phyloP scores from a whole-genome alignment of 2,113 vertebrate species.

The Oceanodroma tethys region DNA sequence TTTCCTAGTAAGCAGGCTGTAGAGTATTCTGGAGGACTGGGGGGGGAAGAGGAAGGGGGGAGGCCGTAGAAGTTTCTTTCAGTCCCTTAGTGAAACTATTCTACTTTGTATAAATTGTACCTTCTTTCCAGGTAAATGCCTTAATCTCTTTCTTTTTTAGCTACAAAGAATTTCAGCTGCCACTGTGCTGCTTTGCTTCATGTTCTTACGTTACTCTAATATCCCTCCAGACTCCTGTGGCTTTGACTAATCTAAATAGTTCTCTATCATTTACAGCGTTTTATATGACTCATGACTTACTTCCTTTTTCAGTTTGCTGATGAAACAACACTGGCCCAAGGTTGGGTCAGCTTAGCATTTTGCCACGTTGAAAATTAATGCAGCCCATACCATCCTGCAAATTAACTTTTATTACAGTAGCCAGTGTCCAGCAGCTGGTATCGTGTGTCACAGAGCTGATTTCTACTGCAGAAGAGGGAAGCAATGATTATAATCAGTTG shows the following conservation, averaged over 20 bases:
- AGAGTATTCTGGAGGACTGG: background rate
- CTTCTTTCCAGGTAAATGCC: background rate
- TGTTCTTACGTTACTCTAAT: background rate
- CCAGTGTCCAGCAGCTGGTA: background rate
- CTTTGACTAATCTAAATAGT: background rate
- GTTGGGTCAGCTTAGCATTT: background rate
- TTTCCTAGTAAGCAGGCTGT: background rate
- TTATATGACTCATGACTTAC: slow-evolving; percentile 9
- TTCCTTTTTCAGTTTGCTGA: slow-evolving; percentile 43
- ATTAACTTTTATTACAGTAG: slow-evolving; percentile 57
- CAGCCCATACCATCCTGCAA: background rate
- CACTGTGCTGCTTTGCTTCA: background rate
- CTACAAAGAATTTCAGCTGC: background rate
- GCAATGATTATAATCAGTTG: background rate
- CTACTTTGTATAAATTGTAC: background rate
- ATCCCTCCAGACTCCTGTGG: background rate
- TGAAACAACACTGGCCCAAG: slow-evolving; percentile 10
- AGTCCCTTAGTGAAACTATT: background rate
- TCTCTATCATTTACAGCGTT: background rate
- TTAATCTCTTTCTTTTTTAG: background rate
- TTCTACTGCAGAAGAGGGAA: background rate
- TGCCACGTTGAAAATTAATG: background rate
- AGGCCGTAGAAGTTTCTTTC: background rate
- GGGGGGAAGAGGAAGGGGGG: background rate
- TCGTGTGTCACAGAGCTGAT: background rate